phyloP scores from a whole-genome alignment of 2,113 vertebrate species.

The Percina caprodes region DNA sequence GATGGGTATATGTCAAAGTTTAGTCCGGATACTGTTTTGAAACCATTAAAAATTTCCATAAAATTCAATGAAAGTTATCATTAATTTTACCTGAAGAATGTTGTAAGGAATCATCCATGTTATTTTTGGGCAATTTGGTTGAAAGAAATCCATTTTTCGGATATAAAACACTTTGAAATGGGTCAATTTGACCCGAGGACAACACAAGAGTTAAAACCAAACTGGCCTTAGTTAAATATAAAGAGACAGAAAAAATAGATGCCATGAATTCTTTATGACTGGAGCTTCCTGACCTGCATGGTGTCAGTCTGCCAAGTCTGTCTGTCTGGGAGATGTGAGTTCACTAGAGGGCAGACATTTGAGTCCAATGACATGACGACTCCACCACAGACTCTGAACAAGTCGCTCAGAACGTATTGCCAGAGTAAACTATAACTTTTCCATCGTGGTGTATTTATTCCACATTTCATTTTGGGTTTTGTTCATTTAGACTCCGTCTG shows the following conservation, averaged over 20 bases:
- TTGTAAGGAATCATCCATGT: too few relatives aligned
- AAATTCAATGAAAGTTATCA: too few relatives aligned
- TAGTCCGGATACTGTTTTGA: too few relatives aligned
- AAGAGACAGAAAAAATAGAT: slow-evolving; percentile 58
- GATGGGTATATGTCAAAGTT: too few relatives aligned
- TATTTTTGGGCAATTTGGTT: too few relatives aligned
- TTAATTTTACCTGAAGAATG: too few relatives aligned
- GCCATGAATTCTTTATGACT: slow-evolving; percentile 63
- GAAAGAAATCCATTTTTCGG: too few relatives aligned
- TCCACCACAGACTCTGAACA: slow-evolving; percentile 12
- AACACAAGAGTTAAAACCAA: not conserved
- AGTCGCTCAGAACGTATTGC: slow-evolving; percentile 17
- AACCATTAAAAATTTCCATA: too few relatives aligned
- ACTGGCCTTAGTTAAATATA: slow-evolving; percentile 7
- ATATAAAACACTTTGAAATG: too few relatives aligned
- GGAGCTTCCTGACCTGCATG: slow-evolving; percentile 55
- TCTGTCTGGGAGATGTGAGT: slow-evolving; percentile 43
- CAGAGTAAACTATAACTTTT: slow-evolving; percentile 58
- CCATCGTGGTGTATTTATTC: slow-evolving; percentile 33
- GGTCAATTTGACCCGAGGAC: too few relatives aligned
- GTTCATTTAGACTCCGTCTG: slow-evolving; percentile 90
- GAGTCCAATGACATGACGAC: slow-evolving; percentile 33
- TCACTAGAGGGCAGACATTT: slow-evolving; percentile 58
- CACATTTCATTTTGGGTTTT: slow-evolving; percentile 30
- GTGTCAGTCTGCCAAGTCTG: slow-evolving; percentile 34